A percentile compares a stretch with the other conserved stretches of the same genome.
Conservation (phyloP, 2,888 invertebrate species). For the Blomia tropicalis region DNA sequence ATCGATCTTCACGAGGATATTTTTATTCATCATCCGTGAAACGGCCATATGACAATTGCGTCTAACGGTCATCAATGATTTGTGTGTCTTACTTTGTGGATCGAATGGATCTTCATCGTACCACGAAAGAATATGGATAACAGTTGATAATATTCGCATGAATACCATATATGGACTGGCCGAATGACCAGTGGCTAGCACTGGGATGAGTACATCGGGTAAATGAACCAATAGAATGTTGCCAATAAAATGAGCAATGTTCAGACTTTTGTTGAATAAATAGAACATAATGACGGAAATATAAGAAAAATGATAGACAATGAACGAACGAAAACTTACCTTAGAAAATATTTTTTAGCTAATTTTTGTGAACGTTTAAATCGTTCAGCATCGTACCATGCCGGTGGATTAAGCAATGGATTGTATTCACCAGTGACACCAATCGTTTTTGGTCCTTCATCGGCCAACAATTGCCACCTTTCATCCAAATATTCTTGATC, state of each 20-base stretch:
- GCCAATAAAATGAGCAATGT: slow-evolving; percentile 25
- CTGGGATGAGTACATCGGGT: slow-evolving; percentile 20
- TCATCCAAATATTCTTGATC: not conserved
- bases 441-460: slow-evolving; percentile 10
- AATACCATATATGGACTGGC: slow-evolving; percentile 20
- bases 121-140: slow-evolving; percentile 22
- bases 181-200: slow-evolving; percentile 23
- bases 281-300: not conserved
- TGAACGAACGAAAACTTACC: not conserved
- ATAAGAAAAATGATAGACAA: not conserved
- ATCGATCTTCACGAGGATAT: slow-evolving; percentile 18
- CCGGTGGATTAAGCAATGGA: slow-evolving; percentile 20
- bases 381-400: slow-evolving; percentile 23
- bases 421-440: slow-evolving; percentile 16
- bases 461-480: slow-evolving; percentile 3
- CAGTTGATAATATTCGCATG: slow-evolving; percentile 21
- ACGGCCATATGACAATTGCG: slow-evolving; percentile 23
- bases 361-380: slow-evolving; percentile 18
- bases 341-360: slow-evolving; percentile 23
- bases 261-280: slow-evolving; percentile 11
- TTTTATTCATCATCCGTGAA: slow-evolving; percentile 23
- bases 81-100: slow-evolving; percentile 13
- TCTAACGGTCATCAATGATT: slow-evolving; percentile 20
- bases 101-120: slow-evolving; percentile 26
- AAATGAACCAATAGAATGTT: slow-evolving; percentile 24